Evolutionary conservation across 2,888 invertebrate species (phyloP), one percentile per base, ranked within the genome.

Genomic region (Gortyna flavago): DNA sequence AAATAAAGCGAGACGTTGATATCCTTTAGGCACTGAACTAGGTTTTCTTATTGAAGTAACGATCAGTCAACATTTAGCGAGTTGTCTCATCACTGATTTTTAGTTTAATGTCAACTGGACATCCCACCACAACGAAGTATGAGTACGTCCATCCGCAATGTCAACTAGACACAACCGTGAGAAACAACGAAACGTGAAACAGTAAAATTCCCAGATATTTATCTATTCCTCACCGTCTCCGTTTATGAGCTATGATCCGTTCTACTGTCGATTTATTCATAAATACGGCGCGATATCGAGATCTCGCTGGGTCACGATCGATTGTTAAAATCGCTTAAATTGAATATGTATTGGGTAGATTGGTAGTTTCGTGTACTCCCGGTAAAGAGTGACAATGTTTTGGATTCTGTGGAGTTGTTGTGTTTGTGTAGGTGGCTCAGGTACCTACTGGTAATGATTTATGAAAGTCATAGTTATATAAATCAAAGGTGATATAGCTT

Each of bases 281-380:
- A 91, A 88, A 89, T 85, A 89, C 90, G 86, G 91, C 90, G 92
- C 91, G 94, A 93, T 92, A 90, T 91, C 90, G 89, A 91, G 91
- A 92, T 93, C 92, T 88, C 89, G 92, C 92, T 91, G 89, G 90
- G 93, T 93, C 94, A 94, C 94, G 94, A 94, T 87, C 91, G 91
- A 91, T 93, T 89, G 90, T 91, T 92, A 91, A 89, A 87, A 90
- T 89, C 89, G 81, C 78, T 87, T 80, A 83, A 80, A 89, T 88
- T 89, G 89, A 89, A 88, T 88, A 88, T 87, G 88, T 87, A 89
- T 87, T 82, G 68, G 72, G 57, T 44, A 75, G 81, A 84, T 82
- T 80, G 77, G 62, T 65, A 44, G 84, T 75, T 80, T 85, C 77
- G 80, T 80, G 86, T 65, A 83, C 78, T 83, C 80, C 81, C 80